Evolutionary conservation across 2,113 vertebrate species (phyloP).

Genomic region (Budorcas taxicolor): DNA sequence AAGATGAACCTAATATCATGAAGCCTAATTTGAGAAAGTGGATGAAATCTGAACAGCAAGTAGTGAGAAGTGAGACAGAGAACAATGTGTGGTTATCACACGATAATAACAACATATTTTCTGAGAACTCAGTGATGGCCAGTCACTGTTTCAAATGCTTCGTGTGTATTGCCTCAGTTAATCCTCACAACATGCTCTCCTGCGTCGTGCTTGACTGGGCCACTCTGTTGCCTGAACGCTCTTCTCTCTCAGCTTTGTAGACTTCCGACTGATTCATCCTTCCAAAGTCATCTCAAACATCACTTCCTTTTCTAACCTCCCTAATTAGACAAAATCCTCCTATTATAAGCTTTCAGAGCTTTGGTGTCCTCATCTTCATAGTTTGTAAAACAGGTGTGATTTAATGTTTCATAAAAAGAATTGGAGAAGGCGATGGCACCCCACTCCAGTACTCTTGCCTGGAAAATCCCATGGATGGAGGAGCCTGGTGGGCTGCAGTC

Average conservation of each 20-base stretch:
- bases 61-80: neutral
- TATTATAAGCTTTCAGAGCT: neutral
- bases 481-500: no score
- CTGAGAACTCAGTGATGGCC: neutral
- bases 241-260: neutral
- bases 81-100: neutral
- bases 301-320: neutral
- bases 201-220: accelerated
- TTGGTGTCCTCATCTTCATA: neutral
- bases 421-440: no score
- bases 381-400: neutral
- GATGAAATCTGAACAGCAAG: neutral
- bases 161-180: accelerated
- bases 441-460: no score
- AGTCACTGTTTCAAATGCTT: neutral
- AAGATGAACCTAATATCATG: neutral
- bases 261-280: neutral
- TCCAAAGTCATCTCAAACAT: neutral
- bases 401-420: neutral
- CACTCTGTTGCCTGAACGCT: neutral
- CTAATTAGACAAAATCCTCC: neutral
- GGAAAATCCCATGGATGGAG: no score
- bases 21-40: neutral
- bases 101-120: neutral
- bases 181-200: neutral